Conservation (phyloP, 2,888 invertebrate genomes). For the Acronicta psi region DNA sequence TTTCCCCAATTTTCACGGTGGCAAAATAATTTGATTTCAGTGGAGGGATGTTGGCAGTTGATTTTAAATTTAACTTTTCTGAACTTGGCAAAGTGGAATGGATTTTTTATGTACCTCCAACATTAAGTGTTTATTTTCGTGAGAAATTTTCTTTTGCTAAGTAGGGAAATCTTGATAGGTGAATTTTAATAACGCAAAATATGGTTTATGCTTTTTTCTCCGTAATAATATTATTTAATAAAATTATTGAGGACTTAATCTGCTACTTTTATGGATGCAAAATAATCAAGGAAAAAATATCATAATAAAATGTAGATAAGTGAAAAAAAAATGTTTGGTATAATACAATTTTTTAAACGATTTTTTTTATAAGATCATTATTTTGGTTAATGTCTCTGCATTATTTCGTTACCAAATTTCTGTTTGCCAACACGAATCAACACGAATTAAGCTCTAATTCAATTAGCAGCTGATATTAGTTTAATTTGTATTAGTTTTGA, state of each 20-base stretch:
- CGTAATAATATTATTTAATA: slow-evolving; percentile 9
- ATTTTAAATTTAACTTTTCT: slow-evolving; percentile 82
- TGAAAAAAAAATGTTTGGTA: too few relatives aligned
- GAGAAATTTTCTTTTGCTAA: slow-evolving; percentile 58
- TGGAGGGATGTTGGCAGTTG: slow-evolving; percentile 77
- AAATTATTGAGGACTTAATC: too few relatives aligned
- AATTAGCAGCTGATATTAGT: slow-evolving; percentile 38
- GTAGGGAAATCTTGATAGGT: slow-evolving; percentile 46
- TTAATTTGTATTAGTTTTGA: slow-evolving; percentile 48
- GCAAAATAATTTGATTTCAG: slow-evolving; percentile 84
- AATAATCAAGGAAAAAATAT: too few relatives aligned
- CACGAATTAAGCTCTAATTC: slow-evolving; percentile 21
- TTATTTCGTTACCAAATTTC: slow-evolving; percentile 1
- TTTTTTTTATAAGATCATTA: too few relatives aligned
- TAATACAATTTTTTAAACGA: too few relatives aligned
- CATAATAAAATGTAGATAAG: too few relatives aligned
- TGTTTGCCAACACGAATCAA: slow-evolving; percentile 8
- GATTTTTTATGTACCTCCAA: slow-evolving; percentile 77
- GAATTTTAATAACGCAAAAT: slow-evolving; percentile 35
- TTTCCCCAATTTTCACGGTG: slow-evolving; percentile 80
- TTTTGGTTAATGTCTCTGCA: too few relatives aligned
- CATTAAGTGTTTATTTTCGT: slow-evolving; percentile 76
- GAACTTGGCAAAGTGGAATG: slow-evolving; percentile 77
- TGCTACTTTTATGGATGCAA: too few relatives aligned
- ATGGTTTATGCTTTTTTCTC: slow-evolving; percentile 8